A percentile compares a stretch with the other conserved stretches of the same genome.
phyloP scores from a whole-genome alignment of 2,113 vertebrate genomes.

The Micronycteris hirsuta region DNA sequence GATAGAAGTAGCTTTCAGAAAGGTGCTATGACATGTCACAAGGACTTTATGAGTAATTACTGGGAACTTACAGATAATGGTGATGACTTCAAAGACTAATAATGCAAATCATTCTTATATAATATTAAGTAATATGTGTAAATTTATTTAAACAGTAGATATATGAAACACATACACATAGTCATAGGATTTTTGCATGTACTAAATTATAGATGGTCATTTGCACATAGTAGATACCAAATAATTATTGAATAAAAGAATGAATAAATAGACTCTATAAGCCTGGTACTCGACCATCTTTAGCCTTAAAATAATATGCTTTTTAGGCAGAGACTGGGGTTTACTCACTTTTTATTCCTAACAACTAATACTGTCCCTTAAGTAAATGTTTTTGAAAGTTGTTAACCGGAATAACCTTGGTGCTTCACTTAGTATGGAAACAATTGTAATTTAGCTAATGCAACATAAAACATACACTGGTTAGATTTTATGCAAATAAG shows the following conservation, averaged over 20 bases:
- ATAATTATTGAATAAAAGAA: neutral
- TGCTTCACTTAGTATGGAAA: neutral
- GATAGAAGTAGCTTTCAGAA: neutral
- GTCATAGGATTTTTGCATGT: neutral
- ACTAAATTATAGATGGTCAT: neutral
- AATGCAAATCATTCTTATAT: neutral
- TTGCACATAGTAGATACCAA: neutral
- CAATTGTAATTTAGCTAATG: neutral
- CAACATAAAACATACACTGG: neutral
- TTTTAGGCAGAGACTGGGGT: neutral
- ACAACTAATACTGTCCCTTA: neutral
- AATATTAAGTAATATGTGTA: neutral
- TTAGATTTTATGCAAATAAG: neutral
- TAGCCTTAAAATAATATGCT: neutral
- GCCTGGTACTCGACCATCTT: neutral
- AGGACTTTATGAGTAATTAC: neutral
- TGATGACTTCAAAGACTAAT: neutral
- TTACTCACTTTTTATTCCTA: neutral
- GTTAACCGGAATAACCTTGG: neutral
- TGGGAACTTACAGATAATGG: neutral
- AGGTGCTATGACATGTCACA: neutral
- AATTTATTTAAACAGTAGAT: neutral
- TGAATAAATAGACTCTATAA: neutral
- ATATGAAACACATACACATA: neutral
- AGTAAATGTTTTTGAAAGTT: neutral